Evolutionary conservation across 2,888 invertebrate genomes (phyloP).

Genomic region (Yponomeuta malinellus): DNA sequence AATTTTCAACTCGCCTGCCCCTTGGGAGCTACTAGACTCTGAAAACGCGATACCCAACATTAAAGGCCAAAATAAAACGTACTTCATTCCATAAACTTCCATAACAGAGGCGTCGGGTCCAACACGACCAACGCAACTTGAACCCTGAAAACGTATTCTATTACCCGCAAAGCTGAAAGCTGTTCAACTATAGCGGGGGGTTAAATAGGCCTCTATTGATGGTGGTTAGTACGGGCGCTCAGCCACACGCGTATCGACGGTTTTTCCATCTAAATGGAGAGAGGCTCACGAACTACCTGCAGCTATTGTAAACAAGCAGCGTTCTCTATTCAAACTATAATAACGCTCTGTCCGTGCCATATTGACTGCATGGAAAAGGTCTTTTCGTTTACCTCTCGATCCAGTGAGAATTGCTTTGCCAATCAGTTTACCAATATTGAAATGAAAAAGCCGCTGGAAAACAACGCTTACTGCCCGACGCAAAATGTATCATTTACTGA

Average conservation of each 20-base stretch:
- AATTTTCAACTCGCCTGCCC: slow-evolving; percentile 36
- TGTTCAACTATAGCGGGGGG: background rate
- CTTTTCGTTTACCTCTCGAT: slow-evolving; percentile 37
- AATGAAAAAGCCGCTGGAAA: background rate
- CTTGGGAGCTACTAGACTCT: slow-evolving; percentile 56
- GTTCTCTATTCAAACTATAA: slow-evolving; percentile 67
- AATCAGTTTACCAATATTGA: background rate
- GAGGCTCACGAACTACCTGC: slow-evolving; percentile 67
- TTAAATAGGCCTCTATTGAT: background rate
- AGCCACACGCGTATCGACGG: slow-evolving; percentile 58
- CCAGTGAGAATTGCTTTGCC: slow-evolving; percentile 30
- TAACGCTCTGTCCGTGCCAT: slow-evolving; percentile 54
- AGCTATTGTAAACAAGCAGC: slow-evolving; percentile 70
- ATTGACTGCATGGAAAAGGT: slow-evolving; percentile 56
- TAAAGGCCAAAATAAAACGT: slow-evolving; percentile 67
- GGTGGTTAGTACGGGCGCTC: slow-evolving; percentile 23
- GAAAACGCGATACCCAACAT: slow-evolving; percentile 65
- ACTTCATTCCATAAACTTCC: slow-evolving; percentile 66
- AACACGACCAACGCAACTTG: slow-evolving; percentile 46
- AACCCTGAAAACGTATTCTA: slow-evolving; percentile 28
- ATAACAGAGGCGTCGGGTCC: slow-evolving; percentile 52
- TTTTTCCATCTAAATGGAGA: slow-evolving; percentile 66
- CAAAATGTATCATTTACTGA: background rate
- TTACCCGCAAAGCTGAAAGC: background rate
- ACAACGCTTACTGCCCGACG: background rate